Evolutionary conservation across 1,140 invertebrate genomes (phyloP), one percentile per base, ranked within the genome.

Genomic region (Diuraphis noxia): DNA sequence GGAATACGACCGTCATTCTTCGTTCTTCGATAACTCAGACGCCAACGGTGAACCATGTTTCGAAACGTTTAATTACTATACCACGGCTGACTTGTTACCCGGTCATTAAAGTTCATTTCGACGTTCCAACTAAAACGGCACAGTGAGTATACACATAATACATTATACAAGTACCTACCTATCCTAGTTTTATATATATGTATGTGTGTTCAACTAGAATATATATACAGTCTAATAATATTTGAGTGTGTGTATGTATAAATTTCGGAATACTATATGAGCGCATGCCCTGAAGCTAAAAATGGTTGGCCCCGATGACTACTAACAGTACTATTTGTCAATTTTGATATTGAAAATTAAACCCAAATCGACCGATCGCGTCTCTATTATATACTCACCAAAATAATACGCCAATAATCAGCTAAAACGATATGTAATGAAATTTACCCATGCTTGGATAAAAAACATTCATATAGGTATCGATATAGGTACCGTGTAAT

Each of bases 61-160:
- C 1, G 40, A 84, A 84, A 84, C 40, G 30, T 84, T 41, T 84
- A 84, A 84, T 84, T 84, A 84, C 40, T n/a, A 25, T 81, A 30
- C 38, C 25, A 40, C n/a, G 34, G 77, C 79, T 84, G 30, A 84
- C 81, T 84, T 84, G 81, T 84, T 84, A 84, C 81, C 81, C 30
- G 30, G 40, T n/a, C 81, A 84, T 84, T 84, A 84, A 84, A 34
- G 40, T 41, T 17, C 40, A 41, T 84, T 84, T 41, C 81, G 19
- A 84, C n/a, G 25, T 41, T 41, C 81, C 40, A 5, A 84, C 40
- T 84, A 30, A 30, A 41, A 82, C 3, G 7, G n/a, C 13, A 23
- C 3, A 1, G 17, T 5, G 9, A 81, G 6, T 30, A n/a, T 41
- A n/a, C n/a, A 38, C 38, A n/a, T 82, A 19, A 25, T 41, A 38